phyloP scores from a whole-genome alignment of 2,113 vertebrate species.

The Zapornia atra region DNA sequence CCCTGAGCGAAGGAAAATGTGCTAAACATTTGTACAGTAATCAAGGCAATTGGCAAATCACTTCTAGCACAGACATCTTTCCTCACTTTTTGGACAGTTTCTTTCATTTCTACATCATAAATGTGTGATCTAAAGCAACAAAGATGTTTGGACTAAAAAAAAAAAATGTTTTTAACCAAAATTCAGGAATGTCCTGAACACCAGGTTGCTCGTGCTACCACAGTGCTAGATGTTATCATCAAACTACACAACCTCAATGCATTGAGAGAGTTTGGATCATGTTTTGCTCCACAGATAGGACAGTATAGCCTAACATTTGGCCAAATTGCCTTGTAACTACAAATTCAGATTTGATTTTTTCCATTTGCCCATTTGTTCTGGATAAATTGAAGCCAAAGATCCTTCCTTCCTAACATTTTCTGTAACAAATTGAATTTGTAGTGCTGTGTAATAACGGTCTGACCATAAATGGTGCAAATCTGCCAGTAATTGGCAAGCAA shows the following conservation, averaged over 20 bases:
- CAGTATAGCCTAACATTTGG: constrained; percentile 1
- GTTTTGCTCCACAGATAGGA: neutral
- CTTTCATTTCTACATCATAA: neutral
- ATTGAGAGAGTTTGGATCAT: neutral
- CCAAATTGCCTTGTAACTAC: constrained; percentile 53
- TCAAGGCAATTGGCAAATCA: neutral
- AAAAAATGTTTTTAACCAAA: neutral
- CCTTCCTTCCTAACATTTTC: constrained; percentile 52
- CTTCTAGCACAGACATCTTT: neutral
- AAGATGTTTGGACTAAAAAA: neutral
- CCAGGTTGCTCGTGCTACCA: neutral
- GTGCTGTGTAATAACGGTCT: neutral
- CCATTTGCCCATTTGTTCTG: constrained; percentile 57
- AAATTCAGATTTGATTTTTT: constrained; percentile 47
- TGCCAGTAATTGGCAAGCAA: constrained; percentile 54
- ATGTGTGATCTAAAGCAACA: neutral
- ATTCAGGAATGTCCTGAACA: neutral
- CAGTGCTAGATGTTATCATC: neutral
- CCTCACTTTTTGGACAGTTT: neutral
- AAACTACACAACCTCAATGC: neutral
- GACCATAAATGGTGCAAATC: constrained; percentile 57
- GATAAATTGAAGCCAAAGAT: constrained; percentile 56
- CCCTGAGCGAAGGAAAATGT: neutral
- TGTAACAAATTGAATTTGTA: constrained; percentile 67
- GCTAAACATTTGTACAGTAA: neutral